Base-by-base conservation (phyloP, 2,113 vertebrate genomes). In the Megaceryle maxima region DNA sequence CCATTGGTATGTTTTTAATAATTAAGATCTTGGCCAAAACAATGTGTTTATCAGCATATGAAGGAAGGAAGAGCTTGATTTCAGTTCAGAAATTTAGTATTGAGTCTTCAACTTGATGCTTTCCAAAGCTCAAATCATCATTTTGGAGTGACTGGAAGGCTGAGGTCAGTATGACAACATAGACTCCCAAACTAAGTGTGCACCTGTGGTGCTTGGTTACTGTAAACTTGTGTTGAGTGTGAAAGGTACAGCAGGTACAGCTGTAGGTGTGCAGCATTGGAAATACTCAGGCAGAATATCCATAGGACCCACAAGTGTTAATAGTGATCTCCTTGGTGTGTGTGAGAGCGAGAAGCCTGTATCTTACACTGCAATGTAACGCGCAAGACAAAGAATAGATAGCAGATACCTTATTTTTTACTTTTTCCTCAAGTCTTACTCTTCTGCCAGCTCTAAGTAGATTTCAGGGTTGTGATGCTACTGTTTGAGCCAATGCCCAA, bases 41-140 rank as follows among this genome's bases (percentile, higher is more conserved):
- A 5, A 29, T 0, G 0, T 37, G 10, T 1, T 0, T 70, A 31
- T 21, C 9, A 43, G 22, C 77, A 18, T 62, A 75, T 46, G 74
- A 44, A 87, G 35, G 41, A 59, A 74, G 33, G 22, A 66, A 13
- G 69, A 89, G 13, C 56, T 69, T 91, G 5, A 8, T 78, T 8
- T 77, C 5, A 1, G 2, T 53, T 90, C 18, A 4, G 5, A 75
- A 57, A 44, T 53, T 51, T 22, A n/a, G 6, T 84, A 5, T 4
- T 56, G 25, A 55, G 14, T 56, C 24, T 88, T 88, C 48, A 88
- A 3, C 57, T 37, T 76, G 37, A 10, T 46, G 19, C 35, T 94
- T 91, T 63, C n/a, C 28, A 37, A 79, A 83, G 46, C 21, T 64
- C n/a, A 19, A 16, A 19, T 72, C 39, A 28, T 66, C 1, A 24